Evolutionary conservation across 1,140 invertebrate species (phyloP), one percentile per base, ranked within the genome.

Genomic region (Papilio helenus): DNA sequence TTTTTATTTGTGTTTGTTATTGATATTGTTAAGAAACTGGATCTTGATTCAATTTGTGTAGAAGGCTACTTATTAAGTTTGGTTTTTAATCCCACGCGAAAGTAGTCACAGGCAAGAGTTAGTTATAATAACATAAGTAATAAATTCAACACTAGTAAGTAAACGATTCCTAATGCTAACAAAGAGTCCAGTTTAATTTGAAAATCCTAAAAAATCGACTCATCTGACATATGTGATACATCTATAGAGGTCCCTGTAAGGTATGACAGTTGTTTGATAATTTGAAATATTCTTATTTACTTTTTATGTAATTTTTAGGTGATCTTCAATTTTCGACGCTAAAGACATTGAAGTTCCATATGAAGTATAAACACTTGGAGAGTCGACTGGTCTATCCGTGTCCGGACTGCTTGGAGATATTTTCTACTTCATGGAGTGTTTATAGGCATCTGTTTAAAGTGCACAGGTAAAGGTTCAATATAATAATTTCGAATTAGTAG

Each of bases 361-460:
- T 96, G 81, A 97, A 97, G 87, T 96, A 95, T 81, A 95, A 97
- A 89, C 96, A 97, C 87, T 95, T 96, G 65, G 94, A 96, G n/a
- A 96, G 95, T 71, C 92, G 96, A 51, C 90, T 96, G 61, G 96
- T 96, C 4, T 97, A 96, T 87, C 95, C 95, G 16, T 97, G 97
- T 87, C 96, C 96, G 14, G 96, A 96, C 80, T 97, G 97, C 87
- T 90, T 96, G n/a, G 95, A 95, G 79, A 96, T 95, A 80, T 97
- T 97, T 90, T 94, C 96, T 49, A 97, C 96, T 82, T 95, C 96
- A 0, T 97, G 96, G 95, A 96, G 96, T 84, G 97, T 97, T 7
- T 96, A 96, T 85, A 94, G 97, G n/a, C 97, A 97, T 95, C 93
- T 97, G 10, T 96, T 95, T 78, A 97, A 96, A 95, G 95, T 97